These are phyloP conservation scores for Nomada ruficornis DNA, from an alignment of 2,888 invertebrate genomes.

Conservation along the genomic window DNA sequence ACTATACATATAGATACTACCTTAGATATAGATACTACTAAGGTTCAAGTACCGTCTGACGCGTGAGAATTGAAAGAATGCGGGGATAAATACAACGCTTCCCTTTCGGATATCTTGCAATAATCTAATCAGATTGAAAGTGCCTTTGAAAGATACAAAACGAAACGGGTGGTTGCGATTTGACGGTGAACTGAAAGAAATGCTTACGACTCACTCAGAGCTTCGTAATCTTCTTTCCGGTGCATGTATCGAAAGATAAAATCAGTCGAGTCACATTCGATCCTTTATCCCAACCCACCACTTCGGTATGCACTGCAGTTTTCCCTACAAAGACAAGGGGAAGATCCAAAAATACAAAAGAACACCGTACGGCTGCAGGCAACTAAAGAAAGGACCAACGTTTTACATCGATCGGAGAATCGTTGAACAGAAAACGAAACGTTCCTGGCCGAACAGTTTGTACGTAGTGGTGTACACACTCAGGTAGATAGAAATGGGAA, in stretches of 20 bases:
- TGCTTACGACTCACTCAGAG: neutral
- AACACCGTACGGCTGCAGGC: neutral
- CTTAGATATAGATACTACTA: no score
- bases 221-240: constrained; percentile 24
- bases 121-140: constrained; percentile 9
- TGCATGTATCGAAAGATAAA: constrained; percentile 49
- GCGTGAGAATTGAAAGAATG: no score
- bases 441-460: neutral
- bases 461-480: neutral
- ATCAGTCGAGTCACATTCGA: constrained; percentile 17
- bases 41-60: no score
- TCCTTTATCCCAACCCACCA: constrained; percentile 15
- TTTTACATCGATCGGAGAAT: neutral
- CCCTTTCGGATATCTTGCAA: no score
- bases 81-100: no score
- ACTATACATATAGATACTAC: no score
- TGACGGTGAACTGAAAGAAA: neutral
- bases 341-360: neutral
- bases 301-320: neutral
- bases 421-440: no score
- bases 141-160: constrained; percentile 1
- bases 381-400: neutral
- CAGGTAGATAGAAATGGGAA: neutral
- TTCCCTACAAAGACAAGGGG: constrained; percentile 4
- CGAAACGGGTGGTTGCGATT: constrained; percentile 5